phyloP scores from a whole-genome alignment of 2,888 invertebrate genomes.

The Ormia ochracea region DNA sequence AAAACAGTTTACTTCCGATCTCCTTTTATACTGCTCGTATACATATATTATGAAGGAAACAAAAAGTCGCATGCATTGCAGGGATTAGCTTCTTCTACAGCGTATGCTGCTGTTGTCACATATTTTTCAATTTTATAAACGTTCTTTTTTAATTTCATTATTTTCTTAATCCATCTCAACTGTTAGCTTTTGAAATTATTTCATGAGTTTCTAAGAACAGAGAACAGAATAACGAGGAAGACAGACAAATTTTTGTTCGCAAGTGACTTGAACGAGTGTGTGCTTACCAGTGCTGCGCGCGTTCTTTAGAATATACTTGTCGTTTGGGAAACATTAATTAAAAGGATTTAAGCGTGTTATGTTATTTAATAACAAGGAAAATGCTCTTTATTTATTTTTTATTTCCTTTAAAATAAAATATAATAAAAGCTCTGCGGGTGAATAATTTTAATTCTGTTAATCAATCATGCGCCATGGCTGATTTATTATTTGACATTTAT shows the following conservation, averaged over 20 bases:
- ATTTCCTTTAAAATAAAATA: neutral
- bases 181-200: neutral
- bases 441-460: slow-evolving; percentile 29
- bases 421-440: neutral
- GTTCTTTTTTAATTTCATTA: neutral
- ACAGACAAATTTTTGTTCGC: neutral
- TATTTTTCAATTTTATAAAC: neutral
- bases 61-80: slow-evolving; percentile 16
- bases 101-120: slow-evolving; percentile 29
- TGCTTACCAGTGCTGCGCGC: neutral
- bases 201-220: neutral
- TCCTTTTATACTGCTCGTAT: neutral
- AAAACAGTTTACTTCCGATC: neutral
- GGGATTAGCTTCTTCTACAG: slow-evolving; percentile 23
- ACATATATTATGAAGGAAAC: too few relatives aligned
- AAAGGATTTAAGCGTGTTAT: slow-evolving; percentile 44
- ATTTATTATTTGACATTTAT: slow-evolving; percentile 28
- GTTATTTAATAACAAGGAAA: slow-evolving; percentile 21
- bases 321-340: slow-evolving; percentile 27
- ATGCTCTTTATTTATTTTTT: neutral
- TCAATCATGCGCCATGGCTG: slow-evolving; percentile 50
- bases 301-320: neutral
- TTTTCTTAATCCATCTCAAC: neutral
- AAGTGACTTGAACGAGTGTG: neutral
- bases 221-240: neutral